phyloP scores from a whole-genome alignment of 1,140 invertebrate genomes.

The Gerris buenoi region DNA sequence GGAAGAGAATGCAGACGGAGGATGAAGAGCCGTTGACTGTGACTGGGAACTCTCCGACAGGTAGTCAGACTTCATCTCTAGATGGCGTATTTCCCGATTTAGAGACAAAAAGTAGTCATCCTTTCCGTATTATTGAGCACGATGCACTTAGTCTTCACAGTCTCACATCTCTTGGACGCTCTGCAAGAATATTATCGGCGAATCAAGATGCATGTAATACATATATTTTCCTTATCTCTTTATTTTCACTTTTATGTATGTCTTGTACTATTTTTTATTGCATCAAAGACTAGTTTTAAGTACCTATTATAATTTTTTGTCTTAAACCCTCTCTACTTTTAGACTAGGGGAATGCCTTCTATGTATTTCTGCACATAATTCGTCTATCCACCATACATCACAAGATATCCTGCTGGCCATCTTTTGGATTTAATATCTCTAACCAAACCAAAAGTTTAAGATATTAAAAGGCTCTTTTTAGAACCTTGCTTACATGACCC shows the following conservation, averaged over 20 bases:
- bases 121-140: constrained; percentile 68
- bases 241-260: neutral
- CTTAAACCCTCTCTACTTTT: no score
- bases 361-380: no score
- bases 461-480: no score
- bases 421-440: no score
- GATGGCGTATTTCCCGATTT: constrained; percentile 40
- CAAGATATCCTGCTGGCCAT: no score
- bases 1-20: constrained; percentile 67
- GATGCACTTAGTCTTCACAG: constrained; percentile 73
- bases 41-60: constrained; percentile 51
- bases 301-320: no score
- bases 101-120: constrained; percentile 45
- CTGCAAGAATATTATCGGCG: constrained; percentile 52
- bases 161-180: constrained; percentile 65
- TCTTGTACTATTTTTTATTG: neutral
- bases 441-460: no score
- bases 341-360: no score
- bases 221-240: neutral
- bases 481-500: no score
- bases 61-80: constrained; percentile 59
- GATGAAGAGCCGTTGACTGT: constrained; percentile 49
- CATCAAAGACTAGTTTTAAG: no score
- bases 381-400: no score
- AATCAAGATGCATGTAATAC: constrained; percentile 9